phyloP scores from a whole-genome alignment of 2,113 vertebrate species.

The Scalopus aquaticus region DNA sequence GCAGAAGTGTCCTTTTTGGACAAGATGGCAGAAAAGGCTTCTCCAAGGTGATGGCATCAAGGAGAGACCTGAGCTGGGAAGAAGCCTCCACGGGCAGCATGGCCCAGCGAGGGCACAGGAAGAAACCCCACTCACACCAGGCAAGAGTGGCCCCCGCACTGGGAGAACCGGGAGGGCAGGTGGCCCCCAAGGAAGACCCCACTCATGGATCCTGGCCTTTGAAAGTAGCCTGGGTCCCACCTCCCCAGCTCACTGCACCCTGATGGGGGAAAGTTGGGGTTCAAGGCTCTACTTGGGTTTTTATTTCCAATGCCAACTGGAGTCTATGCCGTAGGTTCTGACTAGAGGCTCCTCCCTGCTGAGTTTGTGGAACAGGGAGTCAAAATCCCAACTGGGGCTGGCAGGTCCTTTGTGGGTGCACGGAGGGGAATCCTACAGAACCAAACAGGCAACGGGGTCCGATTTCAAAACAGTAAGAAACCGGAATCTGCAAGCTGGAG shows the following conservation, averaged over 20 bases:
- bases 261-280: not conserved
- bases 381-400: not conserved
- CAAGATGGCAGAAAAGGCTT: not conserved
- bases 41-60: not conserved
- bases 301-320: not conserved
- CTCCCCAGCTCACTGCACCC: not conserved
- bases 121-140: not conserved
- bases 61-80: too few species aligned
- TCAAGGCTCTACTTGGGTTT: not conserved
- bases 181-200: not conserved
- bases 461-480: not conserved
- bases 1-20: too few species aligned
- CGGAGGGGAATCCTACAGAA: not conserved
- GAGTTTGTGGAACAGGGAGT: not conserved
- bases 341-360: not conserved
- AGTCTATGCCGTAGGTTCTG: not conserved
- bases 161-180: not conserved
- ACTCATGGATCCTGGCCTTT: not conserved
- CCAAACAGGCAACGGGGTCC: not conserved
- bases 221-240: not conserved
- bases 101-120: not conserved
- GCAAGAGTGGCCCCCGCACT: not conserved
- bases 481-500: not conserved
- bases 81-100: fast-evolving
- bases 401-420: not conserved